Conservation (phyloP, 1,140 invertebrate species). For the Leptonema lineaticorne region DNA sequence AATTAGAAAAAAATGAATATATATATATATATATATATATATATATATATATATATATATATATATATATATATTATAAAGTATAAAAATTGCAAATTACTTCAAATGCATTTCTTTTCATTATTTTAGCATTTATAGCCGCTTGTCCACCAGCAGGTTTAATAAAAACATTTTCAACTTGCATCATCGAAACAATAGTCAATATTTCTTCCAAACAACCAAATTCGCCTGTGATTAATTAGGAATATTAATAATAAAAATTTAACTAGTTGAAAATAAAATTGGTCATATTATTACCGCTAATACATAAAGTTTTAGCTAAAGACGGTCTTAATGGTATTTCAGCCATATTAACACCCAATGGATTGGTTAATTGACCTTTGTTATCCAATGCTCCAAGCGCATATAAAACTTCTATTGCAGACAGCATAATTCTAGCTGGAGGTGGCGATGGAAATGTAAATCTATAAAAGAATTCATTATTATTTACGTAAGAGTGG, state of each 20-base stretch:
- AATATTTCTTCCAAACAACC: slow-evolving; percentile 88
- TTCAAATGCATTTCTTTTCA: slow-evolving; percentile 61
- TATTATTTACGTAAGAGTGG: too few relatives aligned
- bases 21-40: too few relatives aligned
- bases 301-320: slow-evolving; percentile 82
- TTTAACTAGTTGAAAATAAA: background rate
- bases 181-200: slow-evolving; percentile 86
- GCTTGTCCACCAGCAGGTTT: slow-evolving; percentile 66
- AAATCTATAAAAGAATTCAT: slow-evolving; percentile 66
- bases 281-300: slow-evolving; percentile 56
- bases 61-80: too few relatives aligned
- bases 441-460: slow-evolving; percentile 87
- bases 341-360: slow-evolving; percentile 89
- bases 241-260: too few relatives aligned
- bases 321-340: slow-evolving; percentile 87
- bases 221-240: slow-evolving; percentile 63
- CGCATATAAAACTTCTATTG: slow-evolving; percentile 87
- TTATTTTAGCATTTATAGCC: slow-evolving; percentile 65
- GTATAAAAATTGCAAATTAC: slow-evolving; percentile 23
- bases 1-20: too few relatives aligned
- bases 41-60: background rate
- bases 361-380: slow-evolving; percentile 76
- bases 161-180: slow-evolving; percentile 89
- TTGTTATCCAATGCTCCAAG: slow-evolving; percentile 77
- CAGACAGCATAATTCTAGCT: slow-evolving; percentile 81